These are phyloP conservation scores for Balaeniceps rex DNA, from an alignment of 2,113 vertebrate genomes.

Conservation along the genomic window DNA sequence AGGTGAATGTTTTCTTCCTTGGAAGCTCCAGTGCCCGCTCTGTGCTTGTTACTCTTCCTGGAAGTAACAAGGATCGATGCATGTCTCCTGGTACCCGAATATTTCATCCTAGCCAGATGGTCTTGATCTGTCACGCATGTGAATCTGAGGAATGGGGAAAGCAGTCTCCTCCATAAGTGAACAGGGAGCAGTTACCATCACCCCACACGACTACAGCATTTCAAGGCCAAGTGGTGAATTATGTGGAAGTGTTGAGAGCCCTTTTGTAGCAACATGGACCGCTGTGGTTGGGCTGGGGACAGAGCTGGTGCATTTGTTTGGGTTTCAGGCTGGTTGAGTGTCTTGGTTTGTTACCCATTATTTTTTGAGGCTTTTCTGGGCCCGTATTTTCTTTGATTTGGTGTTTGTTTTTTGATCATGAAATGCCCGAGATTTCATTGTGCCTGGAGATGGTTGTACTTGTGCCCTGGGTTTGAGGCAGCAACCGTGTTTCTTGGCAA, in stretches of 20 bases:
- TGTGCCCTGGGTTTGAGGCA: background rate
- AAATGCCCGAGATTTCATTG: background rate
- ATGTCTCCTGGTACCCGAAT: background rate
- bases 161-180: background rate
- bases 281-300: background rate
- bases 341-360: background rate
- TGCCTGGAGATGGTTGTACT: background rate
- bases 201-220: background rate
- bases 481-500: background rate
- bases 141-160: background rate
- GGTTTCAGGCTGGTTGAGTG: background rate
- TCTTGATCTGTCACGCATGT: accelerated
- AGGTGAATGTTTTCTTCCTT: background rate
- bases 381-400: background rate
- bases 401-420: background rate
- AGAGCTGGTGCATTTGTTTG: background rate
- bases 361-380: background rate
- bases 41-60: background rate
- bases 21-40: background rate
- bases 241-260: background rate
- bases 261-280: background rate
- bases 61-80: background rate
- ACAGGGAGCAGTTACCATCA: background rate
- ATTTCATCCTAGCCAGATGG: background rate
- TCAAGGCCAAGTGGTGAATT: background rate